Conservation (phyloP, 1,140 invertebrate genomes). For the Euglossa dilemma region DNA sequence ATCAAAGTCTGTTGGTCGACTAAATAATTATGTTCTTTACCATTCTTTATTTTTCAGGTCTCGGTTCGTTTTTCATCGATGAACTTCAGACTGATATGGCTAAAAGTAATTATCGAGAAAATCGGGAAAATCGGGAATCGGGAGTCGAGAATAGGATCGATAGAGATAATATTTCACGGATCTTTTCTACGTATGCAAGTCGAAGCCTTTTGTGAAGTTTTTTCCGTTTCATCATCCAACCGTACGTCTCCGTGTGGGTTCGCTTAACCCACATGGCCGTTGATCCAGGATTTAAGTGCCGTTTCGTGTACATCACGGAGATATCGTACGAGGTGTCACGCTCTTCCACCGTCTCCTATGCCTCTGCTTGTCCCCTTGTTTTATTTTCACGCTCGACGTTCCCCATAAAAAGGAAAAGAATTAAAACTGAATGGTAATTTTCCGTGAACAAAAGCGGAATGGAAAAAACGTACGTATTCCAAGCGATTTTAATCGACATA, state of each 20-base stretch:
- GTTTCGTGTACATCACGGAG: conserved; percentile 36
- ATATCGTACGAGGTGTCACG: conserved; percentile 15
- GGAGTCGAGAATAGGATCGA: background rate
- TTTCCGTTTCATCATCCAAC: background rate
- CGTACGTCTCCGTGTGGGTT: background rate
- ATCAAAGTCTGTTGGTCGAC: background rate
- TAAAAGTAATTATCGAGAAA: background rate
- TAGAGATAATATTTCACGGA: conserved; percentile 1
- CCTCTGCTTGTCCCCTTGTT: background rate
- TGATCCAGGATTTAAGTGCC: conserved; percentile 37
- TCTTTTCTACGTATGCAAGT: background rate
- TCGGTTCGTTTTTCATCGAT: background rate
- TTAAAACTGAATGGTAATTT: conserved; percentile 25
- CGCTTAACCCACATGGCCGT: conserved; percentile 42
- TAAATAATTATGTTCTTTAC: background rate
- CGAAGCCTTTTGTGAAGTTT: conserved; percentile 5
- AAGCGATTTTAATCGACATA: conserved; percentile 13
- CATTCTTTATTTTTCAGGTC: background rate
- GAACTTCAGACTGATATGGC: background rate
- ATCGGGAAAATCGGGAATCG: rapidly evolving
- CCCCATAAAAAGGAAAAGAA: background rate
- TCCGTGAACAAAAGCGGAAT: background rate
- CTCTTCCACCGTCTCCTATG: background rate
- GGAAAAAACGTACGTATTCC: background rate
- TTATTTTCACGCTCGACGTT: conserved; percentile 16